phyloP scores from a whole-genome alignment of 2,797 vertebrate species.

The Arrhamphus sclerolepis region DNA sequence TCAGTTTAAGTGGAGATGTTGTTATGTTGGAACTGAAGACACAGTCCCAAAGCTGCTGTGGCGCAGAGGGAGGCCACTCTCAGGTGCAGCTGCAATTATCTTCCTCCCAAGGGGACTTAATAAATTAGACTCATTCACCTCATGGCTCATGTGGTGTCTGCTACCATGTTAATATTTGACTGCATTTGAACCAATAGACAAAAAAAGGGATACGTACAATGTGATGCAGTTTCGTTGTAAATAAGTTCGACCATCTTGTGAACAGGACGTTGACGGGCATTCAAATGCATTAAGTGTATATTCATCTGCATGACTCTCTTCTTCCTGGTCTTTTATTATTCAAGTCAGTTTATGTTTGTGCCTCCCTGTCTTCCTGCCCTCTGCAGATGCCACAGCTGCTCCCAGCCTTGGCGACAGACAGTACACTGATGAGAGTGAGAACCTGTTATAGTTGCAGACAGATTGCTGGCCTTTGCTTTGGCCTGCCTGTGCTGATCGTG shows the following conservation, averaged over 20 bases:
- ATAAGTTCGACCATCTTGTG: background rate
- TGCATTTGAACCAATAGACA: background rate
- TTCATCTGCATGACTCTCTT: constrained; percentile 5
- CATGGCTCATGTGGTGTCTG: constrained; percentile 29
- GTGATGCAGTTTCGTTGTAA: background rate
- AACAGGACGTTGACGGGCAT: background rate
- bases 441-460: constrained; percentile 23
- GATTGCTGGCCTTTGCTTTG: constrained; percentile 11
- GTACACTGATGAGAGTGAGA: background rate
- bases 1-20: constrained; percentile 16
- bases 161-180: constrained; percentile 1
- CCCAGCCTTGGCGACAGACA: constrained; percentile 22
- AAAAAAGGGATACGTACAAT: background rate
- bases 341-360: constrained; percentile 15
- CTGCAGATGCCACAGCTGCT: constrained; percentile 49
- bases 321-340: constrained; percentile 4
- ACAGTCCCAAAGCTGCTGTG: constrained; percentile 7
- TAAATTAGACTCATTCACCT: constrained; percentile 25
- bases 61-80: constrained; percentile 17
- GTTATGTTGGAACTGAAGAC: constrained; percentile 6
- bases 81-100: constrained; percentile 42
- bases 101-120: constrained; percentile 41
- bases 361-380: constrained; percentile 17
- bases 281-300: constrained; percentile 6
- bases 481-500: constrained; percentile 9